These are phyloP conservation scores for Cyphomyrus discorhynchus DNA, from an alignment of 2,113 vertebrate species.

Conservation along the genomic window DNA sequence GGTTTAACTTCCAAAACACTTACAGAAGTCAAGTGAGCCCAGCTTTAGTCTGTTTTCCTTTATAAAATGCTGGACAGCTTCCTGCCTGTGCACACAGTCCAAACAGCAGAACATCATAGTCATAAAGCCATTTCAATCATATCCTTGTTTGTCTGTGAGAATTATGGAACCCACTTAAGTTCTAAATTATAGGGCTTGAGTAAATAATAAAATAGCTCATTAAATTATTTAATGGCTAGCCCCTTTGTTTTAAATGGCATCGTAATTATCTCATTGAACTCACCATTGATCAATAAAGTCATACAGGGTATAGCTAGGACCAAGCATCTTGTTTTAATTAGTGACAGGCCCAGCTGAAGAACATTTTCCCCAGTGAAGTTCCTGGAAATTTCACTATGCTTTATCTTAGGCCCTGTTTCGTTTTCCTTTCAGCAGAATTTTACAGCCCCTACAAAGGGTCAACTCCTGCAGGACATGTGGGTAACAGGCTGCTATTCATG, in stretches of 20 bases:
- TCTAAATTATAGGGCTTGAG: not conserved
- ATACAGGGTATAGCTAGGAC: not conserved
- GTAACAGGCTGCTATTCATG: not conserved
- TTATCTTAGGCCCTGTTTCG: not conserved
- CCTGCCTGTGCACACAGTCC: not conserved
- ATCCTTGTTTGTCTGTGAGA: not conserved
- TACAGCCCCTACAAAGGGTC: not conserved
- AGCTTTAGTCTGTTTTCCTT: not conserved
- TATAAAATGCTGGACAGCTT: not conserved
- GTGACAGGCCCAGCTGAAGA: not conserved
- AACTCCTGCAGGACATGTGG: not conserved
- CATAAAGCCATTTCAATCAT: not conserved
- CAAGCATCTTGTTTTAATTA: not conserved
- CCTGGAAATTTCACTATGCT: not conserved
- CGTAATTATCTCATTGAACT: not conserved
- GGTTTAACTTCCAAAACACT: not conserved
- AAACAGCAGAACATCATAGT: not conserved
- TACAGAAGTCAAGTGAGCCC: not conserved
- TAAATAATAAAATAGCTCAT: constrained; percentile 1
- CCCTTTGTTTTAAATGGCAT: constrained; percentile 7
- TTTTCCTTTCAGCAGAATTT: not conserved
- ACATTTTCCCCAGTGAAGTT: not conserved
- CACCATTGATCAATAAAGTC: not conserved
- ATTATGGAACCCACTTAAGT: not conserved
- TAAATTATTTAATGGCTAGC: not conserved